phyloP scores from a whole-genome alignment of 2,113 vertebrate species.

The Pterophyllum scalare region DNA sequence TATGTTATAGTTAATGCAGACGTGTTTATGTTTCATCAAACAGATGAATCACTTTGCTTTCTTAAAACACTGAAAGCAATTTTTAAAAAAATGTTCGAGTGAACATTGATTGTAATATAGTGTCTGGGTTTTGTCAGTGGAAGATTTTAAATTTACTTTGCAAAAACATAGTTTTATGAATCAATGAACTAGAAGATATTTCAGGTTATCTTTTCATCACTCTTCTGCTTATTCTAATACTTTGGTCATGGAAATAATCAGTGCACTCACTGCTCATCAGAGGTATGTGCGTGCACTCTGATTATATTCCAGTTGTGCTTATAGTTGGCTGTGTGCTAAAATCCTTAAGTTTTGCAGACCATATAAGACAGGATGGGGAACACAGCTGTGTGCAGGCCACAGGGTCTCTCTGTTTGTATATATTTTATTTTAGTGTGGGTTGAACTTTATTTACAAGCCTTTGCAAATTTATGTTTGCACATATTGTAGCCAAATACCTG shows the following conservation, averaged over 20 bases:
- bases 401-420: background rate
- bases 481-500: background rate
- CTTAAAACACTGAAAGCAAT: background rate
- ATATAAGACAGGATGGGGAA: constrained; percentile 22
- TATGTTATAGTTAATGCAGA: no score
- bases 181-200: no score
- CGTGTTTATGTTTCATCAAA: background rate
- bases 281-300: no score
- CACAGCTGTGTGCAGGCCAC: background rate
- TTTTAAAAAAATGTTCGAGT: background rate
- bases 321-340: constrained; percentile 34
- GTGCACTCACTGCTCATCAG: no score
- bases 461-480: background rate
- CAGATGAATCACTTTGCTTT: background rate
- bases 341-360: constrained; percentile 32
- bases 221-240: no score
- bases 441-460: background rate
- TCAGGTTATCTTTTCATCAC: no score
- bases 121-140: no score
- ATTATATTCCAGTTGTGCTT: constrained; percentile 30
- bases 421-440: background rate
- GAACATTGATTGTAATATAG: background rate
- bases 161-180: no score
- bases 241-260: no score
- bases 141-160: no score